These are phyloP conservation scores for Drosophila siamana DNA, from an alignment of 2,888 invertebrate species.

Conservation along the genomic window DNA sequence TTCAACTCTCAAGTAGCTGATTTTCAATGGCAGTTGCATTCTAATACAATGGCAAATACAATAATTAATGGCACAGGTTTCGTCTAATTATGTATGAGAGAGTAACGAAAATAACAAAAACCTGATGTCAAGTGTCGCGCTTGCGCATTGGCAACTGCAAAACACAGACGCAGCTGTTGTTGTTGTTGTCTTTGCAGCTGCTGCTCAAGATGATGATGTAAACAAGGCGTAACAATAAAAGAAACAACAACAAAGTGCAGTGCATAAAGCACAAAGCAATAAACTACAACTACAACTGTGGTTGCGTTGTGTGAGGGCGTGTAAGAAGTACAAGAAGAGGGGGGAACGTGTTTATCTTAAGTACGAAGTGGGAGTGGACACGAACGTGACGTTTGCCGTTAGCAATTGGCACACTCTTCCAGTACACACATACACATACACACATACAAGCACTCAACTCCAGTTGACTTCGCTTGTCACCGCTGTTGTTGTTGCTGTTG, in stretches of 20 bases:
- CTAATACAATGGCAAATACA: constrained; percentile 59
- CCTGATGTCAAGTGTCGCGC: constrained; percentile 61
- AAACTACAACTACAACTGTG: constrained; percentile 12
- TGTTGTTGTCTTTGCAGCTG: constrained; percentile 17
- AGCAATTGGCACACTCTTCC: constrained; percentile 64
- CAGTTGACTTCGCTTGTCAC: constrained; percentile 28
- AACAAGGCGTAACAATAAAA: constrained; percentile 62
- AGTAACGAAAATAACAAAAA: constrained; percentile 20
- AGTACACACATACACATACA: constrained; percentile 17
- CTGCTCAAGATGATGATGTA: constrained; percentile 57
- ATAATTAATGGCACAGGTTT: constrained; percentile 60
- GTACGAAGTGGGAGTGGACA: constrained; percentile 29
- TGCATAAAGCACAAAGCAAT: constrained; percentile 25
- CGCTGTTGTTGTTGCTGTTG: constrained; percentile 28
- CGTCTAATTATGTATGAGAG: constrained; percentile 1
- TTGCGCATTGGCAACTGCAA: constrained; percentile 63
- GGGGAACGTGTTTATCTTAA: constrained; percentile 54
- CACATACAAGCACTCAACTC: constrained; percentile 10
- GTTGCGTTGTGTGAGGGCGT: constrained; percentile 25
- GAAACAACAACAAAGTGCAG: constrained; percentile 32
- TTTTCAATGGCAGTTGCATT: constrained; percentile 69
- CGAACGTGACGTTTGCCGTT: constrained; percentile 58
- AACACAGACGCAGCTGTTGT: constrained; percentile 10
- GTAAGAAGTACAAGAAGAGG: constrained; percentile 11
- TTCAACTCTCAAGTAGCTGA: constrained; percentile 15